phyloP scores from a whole-genome alignment of 2,888 invertebrate species.

The Dermolepida albohirtum region DNA sequence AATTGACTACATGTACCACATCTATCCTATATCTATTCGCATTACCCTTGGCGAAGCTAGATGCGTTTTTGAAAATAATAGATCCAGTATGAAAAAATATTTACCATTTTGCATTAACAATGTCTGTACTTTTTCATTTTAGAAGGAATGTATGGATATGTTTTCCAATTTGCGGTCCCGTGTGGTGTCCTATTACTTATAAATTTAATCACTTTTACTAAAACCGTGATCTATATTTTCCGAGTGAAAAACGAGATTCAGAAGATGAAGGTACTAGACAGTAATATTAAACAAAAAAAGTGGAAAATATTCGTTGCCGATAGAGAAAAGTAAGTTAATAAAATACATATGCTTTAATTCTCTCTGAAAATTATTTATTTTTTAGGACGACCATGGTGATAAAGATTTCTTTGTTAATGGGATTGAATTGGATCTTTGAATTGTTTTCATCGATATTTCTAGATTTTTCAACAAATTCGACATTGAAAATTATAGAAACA shows the following conservation, averaged over 20 bases:
- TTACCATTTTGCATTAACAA: neutral
- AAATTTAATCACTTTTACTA: slow-evolving; percentile 75
- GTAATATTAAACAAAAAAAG: slow-evolving; percentile 69
- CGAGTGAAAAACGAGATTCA: slow-evolving; percentile 81
- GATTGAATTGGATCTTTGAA: slow-evolving; percentile 79
- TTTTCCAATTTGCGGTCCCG: slow-evolving; percentile 32
- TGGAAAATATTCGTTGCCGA: slow-evolving; percentile 75
- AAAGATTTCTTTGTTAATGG: slow-evolving; percentile 84
- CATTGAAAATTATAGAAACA: slow-evolving; percentile 60
- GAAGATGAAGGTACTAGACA: slow-evolving; percentile 74
- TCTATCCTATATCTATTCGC: slow-evolving; percentile 65
- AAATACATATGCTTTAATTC: slow-evolving; percentile 6
- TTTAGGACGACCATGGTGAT: slow-evolving; percentile 76
- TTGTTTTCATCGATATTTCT: slow-evolving; percentile 70
- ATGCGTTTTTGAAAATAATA: slow-evolving; percentile 77
- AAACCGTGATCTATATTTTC: slow-evolving; percentile 78
- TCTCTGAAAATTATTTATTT: slow-evolving; percentile 44
- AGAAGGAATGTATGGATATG: slow-evolving; percentile 31
- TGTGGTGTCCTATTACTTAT: slow-evolving; percentile 12
- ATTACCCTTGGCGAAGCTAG: slow-evolving; percentile 72
- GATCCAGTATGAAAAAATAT: slow-evolving; percentile 5
- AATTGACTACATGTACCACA: slow-evolving; percentile 13
- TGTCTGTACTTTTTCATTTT: slow-evolving; percentile 2
- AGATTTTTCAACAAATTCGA: slow-evolving; percentile 68
- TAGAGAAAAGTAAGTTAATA: slow-evolving; percentile 73